A percentile compares a stretch with the other conserved stretches of the same genome.
These are phyloP conservation scores for Hesperophylax magnus DNA, from an alignment of 1,140 invertebrate species.

Conservation along the genomic window DNA sequence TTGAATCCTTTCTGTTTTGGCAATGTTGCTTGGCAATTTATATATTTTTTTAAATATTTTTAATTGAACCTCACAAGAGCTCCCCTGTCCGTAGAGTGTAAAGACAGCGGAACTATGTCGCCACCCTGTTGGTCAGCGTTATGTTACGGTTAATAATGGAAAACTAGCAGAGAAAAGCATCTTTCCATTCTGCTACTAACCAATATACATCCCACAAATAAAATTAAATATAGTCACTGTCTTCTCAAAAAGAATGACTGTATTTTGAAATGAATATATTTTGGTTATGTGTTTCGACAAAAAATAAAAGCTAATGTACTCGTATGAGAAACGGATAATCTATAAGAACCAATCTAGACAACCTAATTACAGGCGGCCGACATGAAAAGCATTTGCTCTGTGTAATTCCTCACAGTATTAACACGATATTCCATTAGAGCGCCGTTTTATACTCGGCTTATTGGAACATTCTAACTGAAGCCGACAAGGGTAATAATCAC, in stretches of 20 bases:
- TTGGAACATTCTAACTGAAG: constrained; percentile 21
- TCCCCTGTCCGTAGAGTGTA: too few relatives aligned
- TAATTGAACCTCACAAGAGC: too few relatives aligned
- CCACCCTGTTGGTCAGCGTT: too few relatives aligned
- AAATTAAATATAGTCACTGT: constrained; percentile 16
- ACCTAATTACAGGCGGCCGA: constrained; percentile 56
- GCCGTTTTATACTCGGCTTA: background rate
- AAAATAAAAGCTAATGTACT: constrained; percentile 57
- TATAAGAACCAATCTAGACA: constrained; percentile 53
- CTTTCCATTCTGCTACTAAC: too few relatives aligned
- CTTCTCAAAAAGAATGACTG: constrained; percentile 31
- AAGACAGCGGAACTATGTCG: too few relatives aligned
- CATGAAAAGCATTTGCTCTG: constrained; percentile 51
- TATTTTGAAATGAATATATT: constrained; percentile 40
- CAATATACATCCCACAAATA: background rate
- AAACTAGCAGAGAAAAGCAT: too few relatives aligned
- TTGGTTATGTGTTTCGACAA: constrained; percentile 53
- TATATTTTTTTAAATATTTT: too few relatives aligned
- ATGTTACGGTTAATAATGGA: too few relatives aligned
- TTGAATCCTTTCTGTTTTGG: too few relatives aligned
- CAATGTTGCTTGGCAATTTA: too few relatives aligned
- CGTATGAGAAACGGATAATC: constrained; percentile 55
- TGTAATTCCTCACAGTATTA: constrained; percentile 21
- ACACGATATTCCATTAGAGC: constrained; percentile 30
- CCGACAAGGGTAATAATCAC: background rate